Conservation (phyloP, 1,140 invertebrate species). For the Trichoplusia ni region DNA sequence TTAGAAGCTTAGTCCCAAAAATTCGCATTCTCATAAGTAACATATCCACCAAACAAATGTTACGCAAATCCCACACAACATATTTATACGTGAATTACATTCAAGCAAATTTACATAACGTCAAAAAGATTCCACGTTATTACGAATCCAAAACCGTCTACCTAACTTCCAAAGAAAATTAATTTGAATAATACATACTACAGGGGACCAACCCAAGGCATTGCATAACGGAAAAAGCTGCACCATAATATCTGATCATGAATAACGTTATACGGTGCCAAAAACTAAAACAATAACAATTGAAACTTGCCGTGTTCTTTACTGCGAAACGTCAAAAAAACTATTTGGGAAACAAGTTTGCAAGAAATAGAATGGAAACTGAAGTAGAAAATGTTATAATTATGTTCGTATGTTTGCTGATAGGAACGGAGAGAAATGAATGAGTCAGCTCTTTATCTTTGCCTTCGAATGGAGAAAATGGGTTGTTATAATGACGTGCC, state of each 20-base stretch:
- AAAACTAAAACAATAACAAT: slow-evolving; percentile 38
- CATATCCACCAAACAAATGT: slow-evolving; percentile 8
- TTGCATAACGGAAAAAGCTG: slow-evolving; percentile 12
- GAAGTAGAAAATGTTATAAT: neutral
- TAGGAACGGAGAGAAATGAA: neutral
- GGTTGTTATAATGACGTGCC: neutral
- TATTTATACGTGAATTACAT: slow-evolving; percentile 15
- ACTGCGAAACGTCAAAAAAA: slow-evolving; percentile 23
- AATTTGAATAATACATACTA: slow-evolving; percentile 17
- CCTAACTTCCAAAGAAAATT: slow-evolving; percentile 24
- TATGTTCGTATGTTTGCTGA: neutral
- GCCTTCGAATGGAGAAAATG: neutral
- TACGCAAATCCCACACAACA: slow-evolving; percentile 12
- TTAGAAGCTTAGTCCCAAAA: too few species aligned
- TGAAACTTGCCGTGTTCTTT: slow-evolving; percentile 26
- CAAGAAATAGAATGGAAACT: neutral
- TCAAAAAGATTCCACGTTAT: slow-evolving; percentile 11
- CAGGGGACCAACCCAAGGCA: neutral
- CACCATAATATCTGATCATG: slow-evolving; percentile 29
- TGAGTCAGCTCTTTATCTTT: neutral
- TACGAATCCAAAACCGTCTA: slow-evolving; percentile 5
- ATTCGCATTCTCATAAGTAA: neutral
- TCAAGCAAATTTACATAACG: slow-evolving; percentile 11
- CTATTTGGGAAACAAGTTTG: slow-evolving; percentile 2
- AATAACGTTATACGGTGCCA: slow-evolving; percentile 33